A percentile compares a stretch with the other conserved stretches of the same genome.
phyloP scores from a whole-genome alignment of 53 echinoderm and acorn worm genomes.

The Echinometra lucunter region DNA sequence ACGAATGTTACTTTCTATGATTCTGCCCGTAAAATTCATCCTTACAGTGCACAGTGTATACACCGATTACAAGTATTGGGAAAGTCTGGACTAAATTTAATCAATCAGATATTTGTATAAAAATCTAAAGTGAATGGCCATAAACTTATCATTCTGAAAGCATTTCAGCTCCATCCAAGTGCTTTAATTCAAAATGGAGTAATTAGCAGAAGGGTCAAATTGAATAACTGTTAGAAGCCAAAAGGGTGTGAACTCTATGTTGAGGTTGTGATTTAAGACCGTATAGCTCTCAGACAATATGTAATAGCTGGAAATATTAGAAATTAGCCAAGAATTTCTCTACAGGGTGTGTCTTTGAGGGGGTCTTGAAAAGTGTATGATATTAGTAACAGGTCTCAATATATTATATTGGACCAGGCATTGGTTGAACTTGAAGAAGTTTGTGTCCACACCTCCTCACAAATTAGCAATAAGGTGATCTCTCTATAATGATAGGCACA shows the following conservation, averaged over 20 bases:
- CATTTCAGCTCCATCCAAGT: not conserved
- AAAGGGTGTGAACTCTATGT: too few species aligned
- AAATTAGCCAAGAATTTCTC: not conserved
- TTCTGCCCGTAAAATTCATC: too few species aligned
- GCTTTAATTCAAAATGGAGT: not conserved
- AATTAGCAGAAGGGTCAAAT: not conserved
- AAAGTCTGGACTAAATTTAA: not conserved
- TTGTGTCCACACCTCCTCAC: too few species aligned
- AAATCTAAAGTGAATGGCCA: not conserved
- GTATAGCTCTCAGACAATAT: too few species aligned
- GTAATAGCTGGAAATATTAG: too few species aligned
- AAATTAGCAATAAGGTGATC: too few species aligned
- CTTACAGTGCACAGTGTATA: not conserved
- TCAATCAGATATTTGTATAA: not conserved
- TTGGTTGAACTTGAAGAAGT: too few species aligned
- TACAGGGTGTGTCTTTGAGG: not conserved
- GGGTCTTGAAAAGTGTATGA: not conserved
- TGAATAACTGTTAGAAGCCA: too few species aligned
- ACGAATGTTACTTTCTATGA: not conserved
- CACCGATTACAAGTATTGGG: not conserved
- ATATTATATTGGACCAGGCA: too few species aligned
- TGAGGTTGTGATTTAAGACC: too few species aligned
- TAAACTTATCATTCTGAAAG: not conserved
- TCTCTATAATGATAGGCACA: too few species aligned
- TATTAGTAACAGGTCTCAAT: not conserved